Conservation (phyloP, 2,113 vertebrate species). For the Nerophis lumbriciformis region DNA sequence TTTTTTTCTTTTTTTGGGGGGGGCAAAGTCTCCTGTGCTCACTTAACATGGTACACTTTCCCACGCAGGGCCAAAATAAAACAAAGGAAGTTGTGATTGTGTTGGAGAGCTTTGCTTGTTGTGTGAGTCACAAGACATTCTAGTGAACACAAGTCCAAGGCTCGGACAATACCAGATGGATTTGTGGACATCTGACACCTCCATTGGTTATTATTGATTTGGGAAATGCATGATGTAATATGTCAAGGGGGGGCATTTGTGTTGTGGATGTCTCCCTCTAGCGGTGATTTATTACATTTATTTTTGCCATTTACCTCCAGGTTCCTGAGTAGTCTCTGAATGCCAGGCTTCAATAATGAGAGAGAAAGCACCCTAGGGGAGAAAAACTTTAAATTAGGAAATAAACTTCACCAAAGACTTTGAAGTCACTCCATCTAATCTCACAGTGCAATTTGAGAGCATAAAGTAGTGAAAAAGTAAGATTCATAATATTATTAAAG, state of each 20-base stretch:
- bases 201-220: constrained; percentile 14
- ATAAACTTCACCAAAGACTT: constrained; percentile 9
- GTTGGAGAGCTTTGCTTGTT: constrained; percentile 76
- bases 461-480: not conserved
- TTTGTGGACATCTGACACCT: constrained; percentile 19
- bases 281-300: constrained; percentile 3
- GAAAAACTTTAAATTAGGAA: constrained; percentile 15
- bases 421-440: not conserved
- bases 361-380: constrained; percentile 87
- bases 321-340: constrained; percentile 72
- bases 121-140: constrained; percentile 53
- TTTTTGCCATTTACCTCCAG: constrained; percentile 77
- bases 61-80: constrained; percentile 99
- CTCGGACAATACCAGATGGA: constrained; percentile 21
- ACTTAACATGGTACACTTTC: constrained; percentile 86
- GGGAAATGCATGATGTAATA: constrained; percentile 7
- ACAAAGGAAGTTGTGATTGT: constrained; percentile 97
- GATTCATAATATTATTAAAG: not conserved
- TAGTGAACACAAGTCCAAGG: constrained; percentile 33
- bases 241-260: not conserved
- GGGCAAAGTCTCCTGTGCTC: constrained; percentile 83
- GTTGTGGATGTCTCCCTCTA: constrained; percentile 53
- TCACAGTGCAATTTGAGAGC: not conserved
- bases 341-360: constrained; percentile 90
- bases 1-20: constrained; percentile 67